phyloP scores from a whole-genome alignment of 1,140 invertebrate genomes.

The Riptortus pedestris region DNA sequence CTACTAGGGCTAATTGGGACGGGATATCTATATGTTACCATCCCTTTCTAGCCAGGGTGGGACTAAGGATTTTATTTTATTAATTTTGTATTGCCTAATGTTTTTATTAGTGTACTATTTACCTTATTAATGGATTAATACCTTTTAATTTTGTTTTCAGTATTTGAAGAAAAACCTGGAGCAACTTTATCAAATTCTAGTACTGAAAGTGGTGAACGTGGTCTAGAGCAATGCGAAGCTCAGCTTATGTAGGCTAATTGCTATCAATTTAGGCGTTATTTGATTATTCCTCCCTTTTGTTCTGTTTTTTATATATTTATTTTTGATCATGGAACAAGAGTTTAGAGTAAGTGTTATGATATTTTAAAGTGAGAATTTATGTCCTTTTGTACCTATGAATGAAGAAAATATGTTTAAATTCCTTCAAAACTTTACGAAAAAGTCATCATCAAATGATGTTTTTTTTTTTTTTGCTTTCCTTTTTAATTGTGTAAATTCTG shows the following conservation, averaged over 20 bases:
- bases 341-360: neutral
- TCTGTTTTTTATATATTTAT: neutral
- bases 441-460: too few relatives aligned
- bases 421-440: neutral
- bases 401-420: neutral
- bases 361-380: neutral
- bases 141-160: too few relatives aligned
- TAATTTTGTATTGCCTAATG: too few relatives aligned
- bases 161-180: too few relatives aligned
- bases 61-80: too few relatives aligned
- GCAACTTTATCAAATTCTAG: slow-evolving; percentile 33
- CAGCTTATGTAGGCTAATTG: slow-evolving; percentile 8
- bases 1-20: too few relatives aligned
- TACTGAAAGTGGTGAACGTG: slow-evolving; percentile 24
- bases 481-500: neutral
- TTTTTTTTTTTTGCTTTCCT: neutral
- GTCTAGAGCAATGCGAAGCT: slow-evolving; percentile 18
- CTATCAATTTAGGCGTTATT: slow-evolving; percentile 1
- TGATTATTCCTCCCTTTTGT: neutral
- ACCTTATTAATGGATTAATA: too few relatives aligned
- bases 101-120: too few relatives aligned
- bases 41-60: too few relatives aligned
- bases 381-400: neutral
- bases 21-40: too few relatives aligned
- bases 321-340: neutral